Conservation (phyloP, 2,113 vertebrate species). For the Upupa epops region DNA sequence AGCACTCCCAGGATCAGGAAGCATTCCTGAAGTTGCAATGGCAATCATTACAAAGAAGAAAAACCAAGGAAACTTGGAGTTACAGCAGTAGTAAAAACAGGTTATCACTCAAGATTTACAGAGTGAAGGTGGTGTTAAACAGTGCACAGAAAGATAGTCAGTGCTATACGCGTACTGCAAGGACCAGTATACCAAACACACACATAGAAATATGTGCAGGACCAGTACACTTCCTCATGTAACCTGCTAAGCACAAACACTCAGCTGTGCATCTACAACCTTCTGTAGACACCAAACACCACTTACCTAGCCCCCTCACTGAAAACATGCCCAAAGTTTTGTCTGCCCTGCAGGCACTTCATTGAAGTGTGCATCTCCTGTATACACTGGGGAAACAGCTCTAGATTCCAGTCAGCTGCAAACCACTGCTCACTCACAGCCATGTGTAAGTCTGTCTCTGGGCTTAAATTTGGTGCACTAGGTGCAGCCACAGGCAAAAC, state of each 20-base stretch:
- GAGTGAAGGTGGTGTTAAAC: fast-evolving
- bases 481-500: not conserved
- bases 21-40: not conserved
- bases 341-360: not conserved
- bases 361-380: not conserved
- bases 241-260: not conserved
- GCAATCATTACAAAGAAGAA: not conserved
- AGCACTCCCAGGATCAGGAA: not conserved
- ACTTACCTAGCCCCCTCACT: not conserved
- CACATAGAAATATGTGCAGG: not conserved
- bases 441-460: not conserved
- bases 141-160: not conserved
- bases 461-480: not conserved
- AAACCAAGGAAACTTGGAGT: not conserved
- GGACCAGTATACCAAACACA: not conserved
- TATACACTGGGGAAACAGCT: not conserved
- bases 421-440: not conserved
- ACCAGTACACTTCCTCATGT: not conserved
- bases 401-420: not conserved
- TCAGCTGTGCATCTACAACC: not conserved
- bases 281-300: not conserved
- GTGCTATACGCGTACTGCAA: not conserved
- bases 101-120: not conserved
- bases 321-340: not conserved
- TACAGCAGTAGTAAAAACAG: not conserved